Evolutionary conservation across 2,888 invertebrate species (phyloP).

Genomic region (Acanthopleura granulata): DNA sequence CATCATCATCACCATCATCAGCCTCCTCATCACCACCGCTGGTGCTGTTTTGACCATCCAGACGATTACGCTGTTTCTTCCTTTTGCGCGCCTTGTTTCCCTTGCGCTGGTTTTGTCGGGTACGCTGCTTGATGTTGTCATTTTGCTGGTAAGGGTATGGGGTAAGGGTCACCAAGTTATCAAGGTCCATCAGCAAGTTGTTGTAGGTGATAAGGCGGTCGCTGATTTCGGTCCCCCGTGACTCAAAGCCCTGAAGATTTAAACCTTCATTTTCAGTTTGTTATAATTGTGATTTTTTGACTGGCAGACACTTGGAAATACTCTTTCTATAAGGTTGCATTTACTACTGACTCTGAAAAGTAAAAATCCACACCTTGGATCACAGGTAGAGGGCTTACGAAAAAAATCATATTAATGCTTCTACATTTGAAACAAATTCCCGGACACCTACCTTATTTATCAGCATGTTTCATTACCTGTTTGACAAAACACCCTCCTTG

Average conservation of each 20-base stretch:
- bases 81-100: background rate
- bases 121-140: constrained; percentile 1
- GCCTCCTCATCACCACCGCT: constrained; percentile 20
- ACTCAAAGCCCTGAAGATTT: constrained; percentile 84
- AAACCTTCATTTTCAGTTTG: background rate
- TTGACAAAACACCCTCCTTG: too few relatives aligned
- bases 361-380: background rate
- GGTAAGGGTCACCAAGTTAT: constrained; percentile 36
- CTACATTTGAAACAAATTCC: too few relatives aligned
- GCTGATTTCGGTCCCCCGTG: constrained; percentile 87
- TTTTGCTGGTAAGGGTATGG: constrained; percentile 28
- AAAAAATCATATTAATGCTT: too few relatives aligned
- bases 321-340: too few relatives aligned
- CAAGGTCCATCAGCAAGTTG: constrained; percentile 78
- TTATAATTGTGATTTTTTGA: too few relatives aligned
- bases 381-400: too few relatives aligned
- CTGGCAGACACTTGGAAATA: too few relatives aligned
- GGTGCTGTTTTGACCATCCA: background rate
- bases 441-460: too few relatives aligned
- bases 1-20: constrained; percentile 25
- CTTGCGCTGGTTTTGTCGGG: background rate
- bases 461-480: too few relatives aligned
- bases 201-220: constrained; percentile 86
- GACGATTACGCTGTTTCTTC: constrained; percentile 16
- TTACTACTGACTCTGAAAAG: background rate